Evolutionary conservation across 2,888 invertebrate genomes (phyloP).

Genomic region (Operophtera brumata): DNA sequence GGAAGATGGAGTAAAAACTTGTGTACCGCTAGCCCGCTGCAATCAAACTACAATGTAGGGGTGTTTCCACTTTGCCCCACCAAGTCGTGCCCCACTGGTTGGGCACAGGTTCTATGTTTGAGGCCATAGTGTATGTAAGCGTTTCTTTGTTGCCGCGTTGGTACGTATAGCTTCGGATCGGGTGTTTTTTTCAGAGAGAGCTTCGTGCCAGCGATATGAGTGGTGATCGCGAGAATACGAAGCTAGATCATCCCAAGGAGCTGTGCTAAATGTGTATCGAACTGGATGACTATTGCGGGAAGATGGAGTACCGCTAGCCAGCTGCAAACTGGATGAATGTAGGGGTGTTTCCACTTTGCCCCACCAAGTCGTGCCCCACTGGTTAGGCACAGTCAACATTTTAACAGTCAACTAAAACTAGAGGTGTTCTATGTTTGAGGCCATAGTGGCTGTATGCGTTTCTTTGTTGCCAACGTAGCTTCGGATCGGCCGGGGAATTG

Average conservation of each 20-base stretch:
- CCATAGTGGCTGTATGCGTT: too few species aligned
- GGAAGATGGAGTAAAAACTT: slow-evolving; percentile 5
- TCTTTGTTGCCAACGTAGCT: too few species aligned
- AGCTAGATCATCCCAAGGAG: slow-evolving; percentile 40
- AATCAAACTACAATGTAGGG: too few species aligned
- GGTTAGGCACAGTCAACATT: too few species aligned
- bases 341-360: neutral
- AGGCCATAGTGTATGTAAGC: too few species aligned
- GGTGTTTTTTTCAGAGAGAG: slow-evolving; percentile 47
- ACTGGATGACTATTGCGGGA: slow-evolving; percentile 41
- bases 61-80: neutral
- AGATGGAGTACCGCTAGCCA: neutral
- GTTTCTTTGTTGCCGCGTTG: too few species aligned
- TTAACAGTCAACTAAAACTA: too few species aligned
- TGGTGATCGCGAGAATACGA: slow-evolving; percentile 15
- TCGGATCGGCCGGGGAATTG: too few species aligned
- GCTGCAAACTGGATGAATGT: neutral
- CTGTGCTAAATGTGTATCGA: slow-evolving; percentile 49
- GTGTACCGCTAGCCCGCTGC: neutral
- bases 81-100: neutral
- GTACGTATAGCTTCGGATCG: too few species aligned
- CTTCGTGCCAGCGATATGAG: slow-evolving; percentile 37
- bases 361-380: neutral
- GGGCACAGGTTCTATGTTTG: too few species aligned
- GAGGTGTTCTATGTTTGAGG: too few species aligned